Evolutionary conservation across 2,113 vertebrate genomes (phyloP).

Genomic region (Delphinapterus leucas): DNA sequence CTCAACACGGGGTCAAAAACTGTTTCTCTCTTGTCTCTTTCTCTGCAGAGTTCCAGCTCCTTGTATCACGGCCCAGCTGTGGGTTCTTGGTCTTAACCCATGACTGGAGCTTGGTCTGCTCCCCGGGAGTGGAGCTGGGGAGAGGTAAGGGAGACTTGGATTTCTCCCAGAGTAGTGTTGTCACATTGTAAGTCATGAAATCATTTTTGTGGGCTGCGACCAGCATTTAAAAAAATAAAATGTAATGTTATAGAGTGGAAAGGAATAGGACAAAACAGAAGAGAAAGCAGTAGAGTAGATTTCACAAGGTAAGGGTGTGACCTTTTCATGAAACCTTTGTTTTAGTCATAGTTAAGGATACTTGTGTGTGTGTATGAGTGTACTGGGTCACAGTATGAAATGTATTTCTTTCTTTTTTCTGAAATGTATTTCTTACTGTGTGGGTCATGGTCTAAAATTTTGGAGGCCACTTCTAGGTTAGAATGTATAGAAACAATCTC

Average conservation of each 20-base stretch:
- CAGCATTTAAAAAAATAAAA: background rate
- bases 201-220: background rate
- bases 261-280: background rate
- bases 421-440: background rate
- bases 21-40: background rate
- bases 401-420: background rate
- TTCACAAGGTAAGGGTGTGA: background rate
- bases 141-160: background rate
- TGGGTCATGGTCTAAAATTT: background rate
- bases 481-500: background rate
- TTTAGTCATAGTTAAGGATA: background rate
- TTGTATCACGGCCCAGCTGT: background rate
- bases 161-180: background rate
- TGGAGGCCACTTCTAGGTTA: background rate
- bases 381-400: background rate
- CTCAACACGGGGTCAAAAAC: background rate
- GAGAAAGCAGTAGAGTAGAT: background rate
- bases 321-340: background rate
- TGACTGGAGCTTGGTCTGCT: background rate
- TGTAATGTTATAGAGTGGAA: background rate
- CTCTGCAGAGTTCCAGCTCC: background rate
- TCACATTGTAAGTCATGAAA: background rate
- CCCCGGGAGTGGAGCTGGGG: background rate
- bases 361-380: background rate
- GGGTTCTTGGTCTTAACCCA: background rate